Conservation (phyloP, 2,113 vertebrate species). For the Dendropsophus ebraccatus region DNA sequence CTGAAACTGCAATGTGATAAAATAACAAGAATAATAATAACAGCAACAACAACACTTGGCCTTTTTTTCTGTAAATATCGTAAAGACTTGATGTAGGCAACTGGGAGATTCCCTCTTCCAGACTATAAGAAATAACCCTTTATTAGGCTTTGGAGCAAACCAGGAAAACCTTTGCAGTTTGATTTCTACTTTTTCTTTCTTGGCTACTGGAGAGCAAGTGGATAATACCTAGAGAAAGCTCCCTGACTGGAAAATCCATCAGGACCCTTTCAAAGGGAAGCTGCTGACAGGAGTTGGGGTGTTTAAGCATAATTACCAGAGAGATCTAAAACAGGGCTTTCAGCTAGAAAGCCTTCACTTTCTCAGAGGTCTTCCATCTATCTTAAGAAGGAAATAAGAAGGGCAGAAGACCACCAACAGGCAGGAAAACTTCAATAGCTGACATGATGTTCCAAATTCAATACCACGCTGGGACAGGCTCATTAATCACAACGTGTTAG, state of each 20-base stretch:
- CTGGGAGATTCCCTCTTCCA: constrained; percentile 6
- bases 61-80: neutral
- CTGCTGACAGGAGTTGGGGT: constrained; percentile 63
- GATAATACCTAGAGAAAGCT: constrained; percentile 60
- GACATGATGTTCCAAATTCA: constrained; percentile 63
- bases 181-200: constrained; percentile 44
- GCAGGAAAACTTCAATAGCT: constrained; percentile 59
- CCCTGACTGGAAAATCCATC: constrained; percentile 60
- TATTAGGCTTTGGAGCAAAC: constrained; percentile 7
- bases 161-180: constrained; percentile 36
- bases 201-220: constrained; percentile 49
- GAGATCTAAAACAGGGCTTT: constrained; percentile 63
- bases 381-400: constrained; percentile 62
- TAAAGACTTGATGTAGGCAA: neutral
- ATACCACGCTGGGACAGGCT: constrained; percentile 57
- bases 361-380: constrained; percentile 55
- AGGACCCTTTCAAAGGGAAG: constrained; percentile 64
- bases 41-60: neutral
- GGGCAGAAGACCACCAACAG: constrained; percentile 63
- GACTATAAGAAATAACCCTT: neutral
- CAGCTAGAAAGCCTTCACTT: constrained; percentile 58
- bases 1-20: neutral
- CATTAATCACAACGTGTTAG: constrained; percentile 64
- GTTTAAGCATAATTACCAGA: constrained; percentile 64
- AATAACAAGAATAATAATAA: neutral